Evolutionary conservation across 2,113 vertebrate species (phyloP).

Genomic region (Embiotoca jacksoni): DNA sequence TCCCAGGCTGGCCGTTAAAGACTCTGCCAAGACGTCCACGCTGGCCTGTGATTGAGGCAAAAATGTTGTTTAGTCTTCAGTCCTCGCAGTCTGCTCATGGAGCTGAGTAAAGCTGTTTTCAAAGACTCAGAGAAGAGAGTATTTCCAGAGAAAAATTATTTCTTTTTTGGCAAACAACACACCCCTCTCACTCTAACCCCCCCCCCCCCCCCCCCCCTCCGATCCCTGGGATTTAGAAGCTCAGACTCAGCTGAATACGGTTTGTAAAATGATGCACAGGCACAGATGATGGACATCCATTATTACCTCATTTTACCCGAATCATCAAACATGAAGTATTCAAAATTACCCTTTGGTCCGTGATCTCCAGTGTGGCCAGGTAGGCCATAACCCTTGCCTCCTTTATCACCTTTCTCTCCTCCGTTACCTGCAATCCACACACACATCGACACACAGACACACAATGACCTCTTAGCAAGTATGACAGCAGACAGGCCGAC

Average conservation of each 20-base stretch:
- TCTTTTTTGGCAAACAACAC: constrained; percentile 29
- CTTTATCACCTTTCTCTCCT: constrained; percentile 79
- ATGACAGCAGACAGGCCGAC: constrained; percentile 10
- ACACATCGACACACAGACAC: constrained; percentile 23
- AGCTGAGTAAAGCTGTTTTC: constrained; percentile 40
- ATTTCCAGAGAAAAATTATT: constrained; percentile 37
- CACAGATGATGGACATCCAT: constrained; percentile 8
- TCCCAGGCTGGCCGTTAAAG: constrained; percentile 84
- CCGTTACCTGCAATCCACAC: constrained; percentile 72
- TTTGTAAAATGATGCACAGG: constrained; percentile 10
- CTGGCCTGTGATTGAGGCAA: constrained; percentile 76
- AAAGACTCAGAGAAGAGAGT: constrained; percentile 20
- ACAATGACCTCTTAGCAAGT: not conserved
- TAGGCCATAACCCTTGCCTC: constrained; percentile 71
- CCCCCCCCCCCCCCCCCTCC: not conserved
- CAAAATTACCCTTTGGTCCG: constrained; percentile 74
- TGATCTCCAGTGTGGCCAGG: constrained; percentile 76
- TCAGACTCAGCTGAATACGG: constrained; percentile 17
- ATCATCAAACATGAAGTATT: not conserved
- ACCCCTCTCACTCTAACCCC: constrained; percentile 6
- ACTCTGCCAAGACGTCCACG: constrained; percentile 80
- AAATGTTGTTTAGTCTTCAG: constrained; percentile 44
- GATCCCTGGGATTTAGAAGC: not conserved
- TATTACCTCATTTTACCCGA: constrained; percentile 6
- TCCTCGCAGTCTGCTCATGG: constrained; percentile 4